Evolutionary conservation across 2,888 invertebrate genomes (phyloP).

Genomic region (Rambutsinella grinnellia): DNA sequence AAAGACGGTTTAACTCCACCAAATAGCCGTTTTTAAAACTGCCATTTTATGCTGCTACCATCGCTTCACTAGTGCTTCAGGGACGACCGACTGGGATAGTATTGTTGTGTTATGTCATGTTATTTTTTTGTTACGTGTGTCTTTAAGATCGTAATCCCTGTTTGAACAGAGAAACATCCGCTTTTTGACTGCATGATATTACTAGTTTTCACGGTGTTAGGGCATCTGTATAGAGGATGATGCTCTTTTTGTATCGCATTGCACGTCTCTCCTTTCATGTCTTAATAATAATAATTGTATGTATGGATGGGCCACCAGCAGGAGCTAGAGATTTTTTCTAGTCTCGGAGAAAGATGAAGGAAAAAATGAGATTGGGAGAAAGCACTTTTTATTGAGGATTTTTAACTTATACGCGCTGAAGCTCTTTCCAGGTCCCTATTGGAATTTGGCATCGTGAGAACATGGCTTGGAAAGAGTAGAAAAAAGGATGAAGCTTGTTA

Average conservation of each 20-base stretch:
- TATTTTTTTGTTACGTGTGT: slow-evolving; percentile 5
- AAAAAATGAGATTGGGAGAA: slow-evolving; percentile 21
- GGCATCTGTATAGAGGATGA: too few species aligned
- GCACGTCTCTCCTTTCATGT: slow-evolving; percentile 42
- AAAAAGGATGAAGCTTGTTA: slow-evolving; percentile 26
- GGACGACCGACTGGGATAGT: slow-evolving; percentile 22
- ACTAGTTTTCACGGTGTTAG: neutral
- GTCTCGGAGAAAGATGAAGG: neutral
- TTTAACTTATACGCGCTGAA: neutral
- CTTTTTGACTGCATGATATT: slow-evolving; percentile 10
- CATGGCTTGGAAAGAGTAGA: neutral
- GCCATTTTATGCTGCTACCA: too few species aligned
- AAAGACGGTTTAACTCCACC: too few species aligned
- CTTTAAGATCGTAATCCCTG: neutral
- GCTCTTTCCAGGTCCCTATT: neutral
- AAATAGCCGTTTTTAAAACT: too few species aligned
- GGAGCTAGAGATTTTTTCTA: neutral
- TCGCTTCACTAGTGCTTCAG: too few species aligned
- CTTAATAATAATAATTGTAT: slow-evolving; percentile 47
- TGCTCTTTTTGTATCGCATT: too few species aligned
- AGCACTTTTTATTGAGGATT: slow-evolving; percentile 35
- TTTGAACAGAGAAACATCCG: slow-evolving; percentile 2
- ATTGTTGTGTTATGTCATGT: slow-evolving; percentile 19
- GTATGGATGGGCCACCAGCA: slow-evolving; percentile 11
- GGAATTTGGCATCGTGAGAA: slow-evolving; percentile 12